Evolutionary conservation across 2,797 vertebrate species (phyloP).

Genomic region (Paramormyrops hopkinsi): DNA sequence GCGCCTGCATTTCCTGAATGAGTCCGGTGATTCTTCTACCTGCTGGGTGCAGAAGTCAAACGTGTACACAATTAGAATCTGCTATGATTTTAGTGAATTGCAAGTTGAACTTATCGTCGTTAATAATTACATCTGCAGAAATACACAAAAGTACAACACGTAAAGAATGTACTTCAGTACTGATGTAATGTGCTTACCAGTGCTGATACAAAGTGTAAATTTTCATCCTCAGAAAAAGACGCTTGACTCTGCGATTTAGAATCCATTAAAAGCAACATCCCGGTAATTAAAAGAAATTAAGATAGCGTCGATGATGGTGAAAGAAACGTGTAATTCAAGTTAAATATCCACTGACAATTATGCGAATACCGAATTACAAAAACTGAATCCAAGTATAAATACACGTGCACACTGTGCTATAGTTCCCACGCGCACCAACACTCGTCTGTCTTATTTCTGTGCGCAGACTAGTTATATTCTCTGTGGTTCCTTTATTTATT

Average conservation of each 20-base stretch:
- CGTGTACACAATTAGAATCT: not conserved
- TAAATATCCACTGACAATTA: not conserved
- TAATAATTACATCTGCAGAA: not conserved
- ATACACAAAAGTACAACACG: not conserved
- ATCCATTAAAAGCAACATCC: conserved; percentile 58
- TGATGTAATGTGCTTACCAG: conserved; percentile 42
- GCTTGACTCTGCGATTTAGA: conserved; percentile 35
- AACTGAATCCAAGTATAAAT: not conserved
- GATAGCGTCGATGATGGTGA: not conserved
- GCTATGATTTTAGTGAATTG: not conserved
- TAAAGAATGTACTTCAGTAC: not conserved
- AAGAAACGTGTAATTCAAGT: not conserved
- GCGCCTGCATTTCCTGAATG: conserved; percentile 40
- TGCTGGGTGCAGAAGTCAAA: conserved; percentile 36
- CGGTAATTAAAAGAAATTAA: conserved; percentile 4
- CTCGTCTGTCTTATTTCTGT: not conserved
- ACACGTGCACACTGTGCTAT: not conserved
- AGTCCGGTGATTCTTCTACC: conserved; percentile 5
- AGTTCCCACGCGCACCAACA: not conserved
- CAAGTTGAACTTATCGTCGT: not conserved
- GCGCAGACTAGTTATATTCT: not conserved
- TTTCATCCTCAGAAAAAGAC: conserved; percentile 47
- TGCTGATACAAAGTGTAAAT: conserved; percentile 34
- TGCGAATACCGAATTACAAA: not conserved
- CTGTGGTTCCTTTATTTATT: not conserved